Evolutionary conservation across 2,113 vertebrate genomes (phyloP), one percentile per base, ranked within the genome.

Genomic region (Sylvia atricapilla): DNA sequence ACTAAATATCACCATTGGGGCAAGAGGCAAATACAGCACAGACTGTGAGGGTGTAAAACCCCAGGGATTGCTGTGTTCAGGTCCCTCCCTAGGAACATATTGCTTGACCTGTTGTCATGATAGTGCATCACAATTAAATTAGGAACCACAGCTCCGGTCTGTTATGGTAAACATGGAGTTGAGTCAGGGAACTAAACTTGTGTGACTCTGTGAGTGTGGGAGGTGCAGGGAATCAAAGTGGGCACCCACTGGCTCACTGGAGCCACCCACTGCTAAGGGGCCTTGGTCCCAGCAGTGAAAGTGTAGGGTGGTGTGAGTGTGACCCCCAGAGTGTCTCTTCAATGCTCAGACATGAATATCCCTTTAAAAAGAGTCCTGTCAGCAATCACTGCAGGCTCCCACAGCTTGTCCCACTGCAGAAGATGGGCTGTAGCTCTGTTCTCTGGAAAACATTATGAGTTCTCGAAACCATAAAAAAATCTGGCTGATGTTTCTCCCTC

Each of bases 361-460:
- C 44, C 25, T 69, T 63, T 84, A 77, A 77, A 74, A 63, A 43
- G 35, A 94, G 24, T 16, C 27, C 44, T 93, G 81, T 82, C 8
- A 3, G 77, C 56, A 75, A 19, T 6, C 19, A 52, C 44, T 55
- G 46, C 63, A 85, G 33, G 41, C 87, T 92, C 77, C 56, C 3
- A 18, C 3, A 1, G 56, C 49, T 76, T 64, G 69, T 79, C 43
- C 81, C 3, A 0, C 62, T 87, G 46, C 63, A 91, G 66, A 96
- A 84, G 52, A 87, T 82, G 74, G 66, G 78, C 81, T 96, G 78
- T 58, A 84, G 78, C 60, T 78, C 81, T 49, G 69, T 41, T 87
- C 22, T 97, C 89, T 97, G 93, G 94, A 94, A 97, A 93, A 46
- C 77, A 89, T 96, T 91, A 94, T 72, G 84, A 91, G 89, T 94